Percentiles rank a stretch among this genome's conserved stretches.
Evolutionary conservation across 2,113 vertebrate genomes (phyloP).

Genomic region (Pleuronectes platessa): DNA sequence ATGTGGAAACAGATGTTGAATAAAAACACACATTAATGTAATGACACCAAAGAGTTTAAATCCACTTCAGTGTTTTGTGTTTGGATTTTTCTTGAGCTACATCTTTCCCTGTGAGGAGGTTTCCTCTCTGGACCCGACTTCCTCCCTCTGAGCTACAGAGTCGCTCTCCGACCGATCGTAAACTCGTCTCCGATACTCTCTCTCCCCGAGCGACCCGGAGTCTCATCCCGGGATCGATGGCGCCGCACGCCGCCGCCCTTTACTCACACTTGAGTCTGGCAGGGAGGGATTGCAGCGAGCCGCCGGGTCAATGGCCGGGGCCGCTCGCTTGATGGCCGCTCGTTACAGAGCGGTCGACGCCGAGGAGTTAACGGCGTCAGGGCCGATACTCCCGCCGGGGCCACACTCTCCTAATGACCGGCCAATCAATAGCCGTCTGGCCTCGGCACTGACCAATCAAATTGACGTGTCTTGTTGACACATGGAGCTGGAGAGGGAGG

Average conservation of each 20-base stretch:
- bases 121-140: background rate
- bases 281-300: constrained; percentile 58
- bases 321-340: constrained; percentile 63
- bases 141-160: constrained; percentile 9
- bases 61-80: no score
- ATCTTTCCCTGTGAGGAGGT: background rate
- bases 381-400: constrained; percentile 66
- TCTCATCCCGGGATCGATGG: constrained; percentile 63
- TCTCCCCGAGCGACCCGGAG: constrained; percentile 2
- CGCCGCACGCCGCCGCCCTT: constrained; percentile 50
- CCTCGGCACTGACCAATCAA: constrained; percentile 65
- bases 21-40: no score
- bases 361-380: constrained; percentile 72
- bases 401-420: constrained; percentile 74
- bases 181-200: constrained; percentile 38
- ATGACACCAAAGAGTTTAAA: no score
- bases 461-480: constrained; percentile 60
- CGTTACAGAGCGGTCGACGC: constrained; percentile 73
- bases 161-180: constrained; percentile 14
- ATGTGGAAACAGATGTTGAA: no score
- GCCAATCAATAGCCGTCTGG: constrained; percentile 73
- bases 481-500: constrained; percentile 27
- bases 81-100: background rate
- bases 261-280: constrained; percentile 55
- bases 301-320: constrained; percentile 70